These are phyloP conservation scores for Pseudorasbora parva DNA, from an alignment of 2,113 vertebrate species.

Conservation along the genomic window DNA sequence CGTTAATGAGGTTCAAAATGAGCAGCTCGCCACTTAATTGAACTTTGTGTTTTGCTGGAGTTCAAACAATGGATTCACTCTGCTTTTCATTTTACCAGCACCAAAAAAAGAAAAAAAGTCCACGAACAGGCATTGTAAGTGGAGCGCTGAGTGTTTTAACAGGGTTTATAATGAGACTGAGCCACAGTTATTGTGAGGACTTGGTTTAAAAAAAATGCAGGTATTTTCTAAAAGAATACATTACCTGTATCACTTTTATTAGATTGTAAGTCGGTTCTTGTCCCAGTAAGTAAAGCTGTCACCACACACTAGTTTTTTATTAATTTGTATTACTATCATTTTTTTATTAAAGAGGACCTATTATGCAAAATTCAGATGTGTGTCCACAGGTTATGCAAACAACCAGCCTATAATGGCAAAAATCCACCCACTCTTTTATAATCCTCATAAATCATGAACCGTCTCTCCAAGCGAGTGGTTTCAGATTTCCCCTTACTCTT, in stretches of 20 bases:
- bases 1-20: conserved; percentile 50
- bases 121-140: background rate
- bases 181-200: background rate
- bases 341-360: no score
- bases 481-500: no score
- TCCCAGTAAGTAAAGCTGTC: background rate
- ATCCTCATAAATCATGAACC: no score
- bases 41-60: conserved; percentile 33
- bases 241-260: background rate
- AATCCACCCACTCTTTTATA: no score
- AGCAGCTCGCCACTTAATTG: conserved; percentile 44
- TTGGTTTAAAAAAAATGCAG: conserved; percentile 4
- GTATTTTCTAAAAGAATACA: background rate
- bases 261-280: background rate
- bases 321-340: no score
- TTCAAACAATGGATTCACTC: conserved; percentile 38
- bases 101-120: background rate
- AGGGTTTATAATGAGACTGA: background rate
- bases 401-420: no score
- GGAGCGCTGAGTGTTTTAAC: background rate
- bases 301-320: background rate
- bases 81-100: background rate
- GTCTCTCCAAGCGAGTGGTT: no score
- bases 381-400: no score
- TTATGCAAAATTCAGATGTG: no score